Percentiles rank a stretch among this genome's conserved stretches.
phyloP scores from a whole-genome alignment of 1,140 invertebrate species.

The Psix sp. region DNA sequence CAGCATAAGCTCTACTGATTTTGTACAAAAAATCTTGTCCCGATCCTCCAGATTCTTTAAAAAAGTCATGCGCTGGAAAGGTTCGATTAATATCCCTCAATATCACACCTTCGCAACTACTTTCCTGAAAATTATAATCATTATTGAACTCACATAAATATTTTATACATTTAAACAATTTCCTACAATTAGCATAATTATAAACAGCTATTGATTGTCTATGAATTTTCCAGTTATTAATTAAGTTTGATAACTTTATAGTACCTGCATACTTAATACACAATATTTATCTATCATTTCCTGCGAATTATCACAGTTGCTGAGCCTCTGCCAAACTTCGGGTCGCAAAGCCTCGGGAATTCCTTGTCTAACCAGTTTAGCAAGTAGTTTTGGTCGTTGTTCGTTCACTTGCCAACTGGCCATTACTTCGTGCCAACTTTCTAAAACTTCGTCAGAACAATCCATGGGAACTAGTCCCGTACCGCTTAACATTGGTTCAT shows the following conservation, averaged over 20 bases:
- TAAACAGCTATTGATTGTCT: no score
- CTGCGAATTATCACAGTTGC: constrained; percentile 88
- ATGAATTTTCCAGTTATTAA: no score
- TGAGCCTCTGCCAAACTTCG: constrained; percentile 97
- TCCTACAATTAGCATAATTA: no score
- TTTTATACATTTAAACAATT: no score
- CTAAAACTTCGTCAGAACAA: constrained; percentile 93
- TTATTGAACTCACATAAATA: no score
- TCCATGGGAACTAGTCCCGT: constrained; percentile 98
- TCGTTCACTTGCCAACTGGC: constrained; percentile 87
- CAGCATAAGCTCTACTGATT: constrained; percentile 97
- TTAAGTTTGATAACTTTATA: no score
- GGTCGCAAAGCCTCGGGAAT: constrained; percentile 97
- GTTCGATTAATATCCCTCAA: constrained; percentile 97
- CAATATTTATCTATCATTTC: constrained; percentile 95
- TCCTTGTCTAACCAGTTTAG: constrained; percentile 88
- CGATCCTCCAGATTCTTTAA: constrained; percentile 92
- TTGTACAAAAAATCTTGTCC: constrained; percentile 97
- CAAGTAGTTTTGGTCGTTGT: constrained; percentile 87
- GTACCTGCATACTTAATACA: constrained; percentile 82
- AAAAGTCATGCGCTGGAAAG: constrained; percentile 98
- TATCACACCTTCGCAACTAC: constrained; percentile 93
- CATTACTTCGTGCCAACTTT: constrained; percentile 94
- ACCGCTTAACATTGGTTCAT: constrained; percentile 96
- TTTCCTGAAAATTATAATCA: constrained; percentile 81